These are phyloP conservation scores for Erythrolamprus reginae DNA, from an alignment of 2,113 vertebrate genomes.

Conservation along the genomic window DNA sequence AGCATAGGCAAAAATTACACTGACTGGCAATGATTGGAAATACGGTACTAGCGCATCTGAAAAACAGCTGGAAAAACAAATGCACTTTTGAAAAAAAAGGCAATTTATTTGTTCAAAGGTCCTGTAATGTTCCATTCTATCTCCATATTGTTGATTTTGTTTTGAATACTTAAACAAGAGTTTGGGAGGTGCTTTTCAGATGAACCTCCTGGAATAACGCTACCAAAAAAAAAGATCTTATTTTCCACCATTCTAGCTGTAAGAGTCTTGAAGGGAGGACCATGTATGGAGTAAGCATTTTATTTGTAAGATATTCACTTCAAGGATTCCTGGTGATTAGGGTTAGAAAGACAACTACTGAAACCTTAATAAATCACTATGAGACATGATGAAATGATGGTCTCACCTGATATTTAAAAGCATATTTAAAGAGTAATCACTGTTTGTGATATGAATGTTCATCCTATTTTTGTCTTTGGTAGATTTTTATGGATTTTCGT, in stretches of 20 bases:
- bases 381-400: not conserved
- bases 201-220: not conserved
- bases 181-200: not conserved
- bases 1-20: not conserved
- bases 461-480: not conserved
- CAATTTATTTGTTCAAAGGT: not conserved
- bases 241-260: not conserved
- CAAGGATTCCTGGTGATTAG: not conserved
- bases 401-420: not conserved
- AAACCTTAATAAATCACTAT: not conserved
- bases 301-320: not conserved
- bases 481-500: not conserved
- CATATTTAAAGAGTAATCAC: not conserved
- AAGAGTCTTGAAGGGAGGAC: no score
- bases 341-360: not conserved
- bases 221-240: not conserved
- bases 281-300: not conserved
- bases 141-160: not conserved
- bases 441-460: no score
- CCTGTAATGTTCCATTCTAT: not conserved
- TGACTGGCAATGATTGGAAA: not conserved
- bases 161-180: not conserved
- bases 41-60: not conserved
- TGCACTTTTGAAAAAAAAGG: slow-evolving; percentile 10
- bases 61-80: not conserved